A percentile compares a stretch with the other conserved stretches of the same genome.
phyloP scores from a whole-genome alignment of 2,888 invertebrate species.

The Plagiodera versicolora region DNA sequence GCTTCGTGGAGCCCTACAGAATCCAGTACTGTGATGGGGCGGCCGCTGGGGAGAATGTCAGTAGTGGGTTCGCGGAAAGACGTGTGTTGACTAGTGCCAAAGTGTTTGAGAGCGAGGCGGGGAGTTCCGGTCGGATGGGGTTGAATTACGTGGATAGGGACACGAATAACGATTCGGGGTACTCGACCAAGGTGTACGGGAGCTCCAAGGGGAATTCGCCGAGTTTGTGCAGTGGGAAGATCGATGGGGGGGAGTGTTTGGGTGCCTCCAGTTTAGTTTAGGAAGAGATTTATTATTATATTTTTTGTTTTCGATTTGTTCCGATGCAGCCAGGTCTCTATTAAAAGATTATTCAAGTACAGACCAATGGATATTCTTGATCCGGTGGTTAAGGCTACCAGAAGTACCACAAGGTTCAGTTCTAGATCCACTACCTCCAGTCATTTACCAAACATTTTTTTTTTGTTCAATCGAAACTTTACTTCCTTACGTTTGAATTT shows the following conservation, averaged over 20 bases:
- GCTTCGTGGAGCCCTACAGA: conserved; percentile 32
- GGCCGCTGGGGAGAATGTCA: conserved; percentile 34
- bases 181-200: conserved; percentile 80
- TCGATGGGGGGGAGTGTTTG: conserved; percentile 49
- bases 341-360: conserved; percentile 17
- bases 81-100: conserved; percentile 46
- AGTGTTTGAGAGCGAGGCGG: conserved; percentile 21
- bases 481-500: too few relatives aligned
- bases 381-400: too few relatives aligned
- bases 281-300: conserved; percentile 15
- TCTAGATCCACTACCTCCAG: too few relatives aligned
- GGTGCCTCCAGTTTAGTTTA: conserved; percentile 69
- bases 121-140: too few relatives aligned
- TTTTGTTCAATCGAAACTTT: too few relatives aligned
- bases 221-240: conserved; percentile 63
- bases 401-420: too few relatives aligned
- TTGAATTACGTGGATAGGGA: conserved; percentile 62
- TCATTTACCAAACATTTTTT: too few relatives aligned
- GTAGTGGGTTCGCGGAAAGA: conserved; percentile 49
- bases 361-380: not conserved
- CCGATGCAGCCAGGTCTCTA: conserved; percentile 13
- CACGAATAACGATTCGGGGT: conserved; percentile 82
- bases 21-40: conserved; percentile 36
- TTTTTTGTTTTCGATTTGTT: conserved; percentile 19
- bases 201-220: conserved; percentile 80